Conservation (phyloP, 2,113 vertebrate species). For the Burhinus oedicnemus region DNA sequence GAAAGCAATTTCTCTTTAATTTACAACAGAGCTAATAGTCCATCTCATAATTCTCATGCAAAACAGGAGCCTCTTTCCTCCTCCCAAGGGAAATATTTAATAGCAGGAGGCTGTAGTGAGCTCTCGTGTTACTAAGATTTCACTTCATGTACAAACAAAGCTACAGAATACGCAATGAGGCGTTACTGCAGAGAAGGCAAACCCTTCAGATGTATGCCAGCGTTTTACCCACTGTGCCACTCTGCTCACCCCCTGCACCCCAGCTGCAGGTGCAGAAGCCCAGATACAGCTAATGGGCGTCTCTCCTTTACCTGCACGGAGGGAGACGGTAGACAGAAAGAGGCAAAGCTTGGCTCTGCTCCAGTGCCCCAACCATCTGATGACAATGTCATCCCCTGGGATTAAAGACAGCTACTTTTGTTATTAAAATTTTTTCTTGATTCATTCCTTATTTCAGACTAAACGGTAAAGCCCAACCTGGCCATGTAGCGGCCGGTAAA, state of each 20-base stretch:
- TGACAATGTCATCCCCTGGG: neutral
- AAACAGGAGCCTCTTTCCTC: slow-evolving; percentile 15
- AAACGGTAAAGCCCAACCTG: neutral
- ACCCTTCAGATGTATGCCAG: neutral
- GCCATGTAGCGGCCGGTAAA: neutral
- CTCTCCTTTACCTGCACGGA: neutral
- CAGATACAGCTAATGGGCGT: neutral
- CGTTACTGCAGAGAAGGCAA: neutral
- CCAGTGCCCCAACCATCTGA: neutral
- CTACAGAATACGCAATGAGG: neutral
- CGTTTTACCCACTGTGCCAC: neutral
- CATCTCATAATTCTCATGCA: slow-evolving; percentile 41
- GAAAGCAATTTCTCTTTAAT: slow-evolving; percentile 43
- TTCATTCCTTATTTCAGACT: neutral
- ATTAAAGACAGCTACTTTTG: neutral
- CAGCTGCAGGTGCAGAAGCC: neutral
- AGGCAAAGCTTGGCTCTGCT: neutral
- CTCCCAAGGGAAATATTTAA: slow-evolving; percentile 19
- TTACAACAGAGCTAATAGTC: slow-evolving; percentile 29
- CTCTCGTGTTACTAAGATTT: slow-evolving; percentile 8
- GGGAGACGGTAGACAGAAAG: neutral
- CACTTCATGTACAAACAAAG: slow-evolving; percentile 10
- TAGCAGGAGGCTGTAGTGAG: neutral
- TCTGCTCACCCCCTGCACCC: neutral
- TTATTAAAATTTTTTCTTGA: neutral